Base-by-base conservation (phyloP, 2,113 vertebrate species). In the Cettia cetti region DNA sequence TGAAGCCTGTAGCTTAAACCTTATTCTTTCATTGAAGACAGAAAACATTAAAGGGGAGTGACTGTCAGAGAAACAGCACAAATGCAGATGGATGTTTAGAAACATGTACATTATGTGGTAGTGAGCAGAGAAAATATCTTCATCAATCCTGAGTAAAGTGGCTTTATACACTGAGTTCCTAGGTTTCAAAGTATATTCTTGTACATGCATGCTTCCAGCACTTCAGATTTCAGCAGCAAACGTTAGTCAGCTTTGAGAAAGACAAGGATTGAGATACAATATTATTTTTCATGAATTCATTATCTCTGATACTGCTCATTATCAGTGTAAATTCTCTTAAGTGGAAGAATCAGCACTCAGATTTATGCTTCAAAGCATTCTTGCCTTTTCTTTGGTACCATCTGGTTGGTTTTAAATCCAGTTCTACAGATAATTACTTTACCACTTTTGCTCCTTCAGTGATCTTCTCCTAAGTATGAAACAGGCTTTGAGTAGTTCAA, bases 11-110 rank as follows among this genome's bases (percentile, higher is more conserved):
- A 72, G 33, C 66, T 76, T 71, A 82, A 76, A 87, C 33, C 37
- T 45, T 35, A 42, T 72, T 91, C 70, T 76, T 82, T 33, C 13
- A 24, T 40, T 84, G 52, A 89, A 50, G 40, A 72, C 50, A 81
- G 45, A 82, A 69, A 83, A 49, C 61, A 65, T 37, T 78, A 82
- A 76, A 92, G 90, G 31, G 44, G 83, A 83, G 37, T 33, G 56
- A 86, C 64, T 81, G 49, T 44, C 83, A 91, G 37, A 87, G 81
- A 86, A 81, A 91, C 30, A 80, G 78, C 70, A 92, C 61, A 94
- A 96, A 96, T 24, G 26, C 56, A 92, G 64, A 92, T 31, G 24
- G 69, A 68, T 91, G 44, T 68, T 87, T 82, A 56, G 78, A 93
- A 90, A 82, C 26, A 42, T 1, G 6, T 65, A 64, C 35, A 84